phyloP scores from a whole-genome alignment of 2,113 vertebrate species.

The Syngnathus floridae region DNA sequence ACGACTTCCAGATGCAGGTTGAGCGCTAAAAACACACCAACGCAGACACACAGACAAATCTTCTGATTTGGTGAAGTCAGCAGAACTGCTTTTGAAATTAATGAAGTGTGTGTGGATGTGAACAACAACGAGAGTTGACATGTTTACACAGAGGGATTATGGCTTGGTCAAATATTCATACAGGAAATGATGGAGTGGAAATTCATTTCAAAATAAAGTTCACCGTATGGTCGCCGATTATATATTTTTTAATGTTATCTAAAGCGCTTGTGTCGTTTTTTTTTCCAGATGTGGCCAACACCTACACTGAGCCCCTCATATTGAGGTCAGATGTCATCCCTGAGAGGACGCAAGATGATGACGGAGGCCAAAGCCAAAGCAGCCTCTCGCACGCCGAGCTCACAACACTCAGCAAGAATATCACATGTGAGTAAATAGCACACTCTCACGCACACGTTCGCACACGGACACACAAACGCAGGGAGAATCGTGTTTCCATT shows the following conservation, averaged over 20 bases:
- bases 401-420: slow-evolving; percentile 50
- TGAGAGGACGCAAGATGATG: slow-evolving; percentile 32
- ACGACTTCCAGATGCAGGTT: slow-evolving; percentile 64
- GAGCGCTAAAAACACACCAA: slow-evolving; percentile 50
- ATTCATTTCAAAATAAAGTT: neutral
- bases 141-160: slow-evolving; percentile 32
- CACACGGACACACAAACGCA: slow-evolving; percentile 8
- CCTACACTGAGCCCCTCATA: slow-evolving; percentile 60
- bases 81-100: slow-evolving; percentile 51
- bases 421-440: slow-evolving; percentile 68
- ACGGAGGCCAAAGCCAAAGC: slow-evolving; percentile 48
- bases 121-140: slow-evolving; percentile 36
- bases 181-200: slow-evolving; percentile 1
- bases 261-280: slow-evolving; percentile 23
- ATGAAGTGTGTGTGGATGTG: slow-evolving; percentile 52
- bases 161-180: slow-evolving; percentile 7
- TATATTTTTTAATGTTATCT: neutral
- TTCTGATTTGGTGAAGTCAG: slow-evolving; percentile 63
- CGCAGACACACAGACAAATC: slow-evolving; percentile 50
- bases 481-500: slow-evolving; percentile 55
- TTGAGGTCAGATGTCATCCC: slow-evolving; percentile 54
- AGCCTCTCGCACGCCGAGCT: slow-evolving; percentile 46
- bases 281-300: slow-evolving; percentile 55
- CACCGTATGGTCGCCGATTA: slow-evolving; percentile 4
- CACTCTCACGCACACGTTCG: slow-evolving; percentile 9